Base-by-base conservation (phyloP, 2,113 vertebrate genomes). In the Xyrauchen texanus region DNA sequence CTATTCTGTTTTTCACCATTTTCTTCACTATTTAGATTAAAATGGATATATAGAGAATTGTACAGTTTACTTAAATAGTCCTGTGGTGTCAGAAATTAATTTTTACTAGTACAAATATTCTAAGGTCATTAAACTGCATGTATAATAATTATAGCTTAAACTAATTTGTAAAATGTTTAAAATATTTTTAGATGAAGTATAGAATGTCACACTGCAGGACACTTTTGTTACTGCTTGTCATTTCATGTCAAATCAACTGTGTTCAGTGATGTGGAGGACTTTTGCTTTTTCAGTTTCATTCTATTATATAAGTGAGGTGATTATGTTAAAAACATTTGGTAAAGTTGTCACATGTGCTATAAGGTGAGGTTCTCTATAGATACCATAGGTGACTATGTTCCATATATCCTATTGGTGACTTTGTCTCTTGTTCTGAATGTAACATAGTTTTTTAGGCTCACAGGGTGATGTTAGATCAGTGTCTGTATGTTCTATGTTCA, bases 361-460 rank as follows among this genome's bases (percentile, higher is more conserved):
- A 73, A 51, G 15, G 11, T 13, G 6, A 55, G 52, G 10, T 12
- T 7, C 6, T 49, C 70, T 71, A 71, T 79, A 79, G 58, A 13
- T 71, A 65, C 9, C 11, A 72, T 80, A 60, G 45, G 9, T 73
- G 62, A 82, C 60, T 81, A 62, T 34, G 70, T 69, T 64, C 45
- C 16, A 62, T 13, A 63, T 74, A 58, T 62, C 71, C 71, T 74
- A 63, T 63, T 51, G 71, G 45, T 74, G 71, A 74, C 71, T 74
- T 74, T 74, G 10, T 15, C 42, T 74, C 71, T 47, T 7, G 9
- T 16, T 60, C 44, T 60, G 69, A 58, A 16, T 72, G 58, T 74
- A n/a, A 34, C 57, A 34, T 1, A 34, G 7, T 7, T 34, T 49
- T 7, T 60, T 51, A 51, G 3, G n/a, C 58, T 61, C 46, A 13